phyloP scores from a whole-genome alignment of 2,888 invertebrate genomes.

The Drosophila longiperda region DNA sequence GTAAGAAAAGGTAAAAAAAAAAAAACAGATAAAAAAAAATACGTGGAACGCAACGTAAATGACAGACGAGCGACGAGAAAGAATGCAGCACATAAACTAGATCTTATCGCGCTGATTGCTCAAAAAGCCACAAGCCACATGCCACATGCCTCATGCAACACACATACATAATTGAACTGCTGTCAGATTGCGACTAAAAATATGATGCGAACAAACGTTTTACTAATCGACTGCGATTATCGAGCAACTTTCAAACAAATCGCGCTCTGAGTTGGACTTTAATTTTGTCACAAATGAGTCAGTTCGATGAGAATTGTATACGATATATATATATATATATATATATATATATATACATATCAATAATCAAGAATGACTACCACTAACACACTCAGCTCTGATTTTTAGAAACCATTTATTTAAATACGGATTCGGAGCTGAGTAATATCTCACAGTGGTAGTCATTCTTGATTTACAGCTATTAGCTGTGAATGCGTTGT shows the following conservation, averaged over 20 bases:
- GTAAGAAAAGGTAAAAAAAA: not conserved
- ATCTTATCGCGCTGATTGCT: constrained; percentile 37
- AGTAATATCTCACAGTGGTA: not conserved
- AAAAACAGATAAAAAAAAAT: constrained; percentile 3
- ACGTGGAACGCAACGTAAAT: constrained; percentile 44
- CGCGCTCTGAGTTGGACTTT: not conserved
- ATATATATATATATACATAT: too few relatives aligned
- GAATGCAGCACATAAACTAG: constrained; percentile 51
- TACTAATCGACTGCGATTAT: constrained; percentile 11
- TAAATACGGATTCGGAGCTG: not conserved
- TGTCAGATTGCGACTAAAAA: constrained; percentile 16
- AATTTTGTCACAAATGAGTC: not conserved
- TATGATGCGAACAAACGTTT: not conserved
- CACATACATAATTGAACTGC: constrained; percentile 6
- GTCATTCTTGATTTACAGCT: not conserved
- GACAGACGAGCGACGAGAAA: constrained; percentile 23
- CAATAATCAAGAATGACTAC: too few relatives aligned
- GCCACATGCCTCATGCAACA: constrained; percentile 29
- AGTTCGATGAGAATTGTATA: not conserved
- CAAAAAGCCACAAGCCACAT: constrained; percentile 27
- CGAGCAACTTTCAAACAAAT: constrained; percentile 2
- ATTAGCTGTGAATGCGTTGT: not conserved
- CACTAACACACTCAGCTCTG: too few relatives aligned
- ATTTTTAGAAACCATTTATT: not conserved
- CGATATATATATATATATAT: not conserved